phyloP scores from a whole-genome alignment of 2,888 invertebrate species.

The Eilema sororculum region DNA sequence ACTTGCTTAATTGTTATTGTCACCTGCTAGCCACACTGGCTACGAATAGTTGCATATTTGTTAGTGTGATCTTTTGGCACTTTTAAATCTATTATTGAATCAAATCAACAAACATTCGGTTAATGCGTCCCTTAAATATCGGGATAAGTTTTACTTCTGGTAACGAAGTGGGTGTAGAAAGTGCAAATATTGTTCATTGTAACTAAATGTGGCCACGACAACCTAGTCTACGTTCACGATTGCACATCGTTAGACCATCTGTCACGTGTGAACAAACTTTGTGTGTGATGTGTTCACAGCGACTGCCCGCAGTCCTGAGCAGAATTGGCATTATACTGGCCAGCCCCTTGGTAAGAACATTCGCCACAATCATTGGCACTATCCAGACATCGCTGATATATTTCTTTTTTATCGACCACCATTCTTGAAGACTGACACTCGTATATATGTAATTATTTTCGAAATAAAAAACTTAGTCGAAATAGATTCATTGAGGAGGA shows the following conservation, averaged over 20 bases:
- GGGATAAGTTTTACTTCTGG: constrained; percentile 14
- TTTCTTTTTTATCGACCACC: constrained; percentile 61
- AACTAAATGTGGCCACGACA: constrained; percentile 75
- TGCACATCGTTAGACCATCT: constrained; percentile 81
- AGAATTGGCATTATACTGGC: constrained; percentile 98
- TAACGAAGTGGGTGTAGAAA: constrained; percentile 25
- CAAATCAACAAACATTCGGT: neutral
- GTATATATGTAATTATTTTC: neutral
- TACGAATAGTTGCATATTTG: neutral
- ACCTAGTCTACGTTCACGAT: constrained; percentile 81
- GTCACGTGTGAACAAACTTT: constrained; percentile 86
- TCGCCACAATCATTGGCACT: constrained; percentile 84
- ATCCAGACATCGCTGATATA: constrained; percentile 77
- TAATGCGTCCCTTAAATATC: neutral
- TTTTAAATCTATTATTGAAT: neutral
- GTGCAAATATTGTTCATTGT: constrained; percentile 33
- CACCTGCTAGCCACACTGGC: neutral
- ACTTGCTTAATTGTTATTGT: neutral
- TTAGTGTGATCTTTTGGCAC: neutral
- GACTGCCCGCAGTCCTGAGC: constrained; percentile 98
- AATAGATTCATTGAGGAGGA: neutral
- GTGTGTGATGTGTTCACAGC: constrained; percentile 93
- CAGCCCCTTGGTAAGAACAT: constrained; percentile 96
- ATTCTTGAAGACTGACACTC: constrained; percentile 29
- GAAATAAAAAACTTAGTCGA: neutral